phyloP scores from a whole-genome alignment of 1,140 invertebrate genomes.

The Antheraea mylitta region DNA sequence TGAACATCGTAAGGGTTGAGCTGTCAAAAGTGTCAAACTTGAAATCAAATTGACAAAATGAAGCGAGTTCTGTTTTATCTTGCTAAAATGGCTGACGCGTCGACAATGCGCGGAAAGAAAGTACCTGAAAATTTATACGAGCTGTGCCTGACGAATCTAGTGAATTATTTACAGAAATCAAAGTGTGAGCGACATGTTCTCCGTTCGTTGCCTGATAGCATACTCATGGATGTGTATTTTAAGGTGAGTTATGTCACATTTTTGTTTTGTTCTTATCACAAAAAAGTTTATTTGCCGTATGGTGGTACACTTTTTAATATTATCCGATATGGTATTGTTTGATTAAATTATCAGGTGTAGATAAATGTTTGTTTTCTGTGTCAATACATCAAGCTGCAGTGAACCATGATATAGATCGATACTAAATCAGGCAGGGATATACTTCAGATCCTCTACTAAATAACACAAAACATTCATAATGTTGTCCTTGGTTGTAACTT shows the following conservation, averaged over 20 bases:
- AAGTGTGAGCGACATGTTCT: conserved; percentile 70
- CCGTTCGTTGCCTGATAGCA: conserved; percentile 78
- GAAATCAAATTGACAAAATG: conserved; percentile 36
- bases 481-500: neutral
- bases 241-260: conserved; percentile 77
- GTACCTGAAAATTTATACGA: conserved; percentile 80
- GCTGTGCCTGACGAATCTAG: conserved; percentile 77
- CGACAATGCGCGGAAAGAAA: conserved; percentile 63
- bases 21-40: conserved; percentile 36
- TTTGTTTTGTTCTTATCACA: conserved; percentile 45
- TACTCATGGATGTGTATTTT: conserved; percentile 84
- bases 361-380: neutral
- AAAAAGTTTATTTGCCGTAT: conserved; percentile 31
- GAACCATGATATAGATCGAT: neutral
- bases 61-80: conserved; percentile 62
- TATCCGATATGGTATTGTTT: neutral
- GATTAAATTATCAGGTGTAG: neutral
- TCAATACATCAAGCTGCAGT: neutral
- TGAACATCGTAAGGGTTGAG: conserved; percentile 53
- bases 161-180: conserved; percentile 70
- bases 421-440: neutral
- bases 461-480: neutral
- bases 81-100: conserved; percentile 80
- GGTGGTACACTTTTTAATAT: conserved; percentile 2
- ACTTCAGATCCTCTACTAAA: neutral